Evolutionary conservation across 2,888 invertebrate species (phyloP).

Genomic region (Plebejus anna): DNA sequence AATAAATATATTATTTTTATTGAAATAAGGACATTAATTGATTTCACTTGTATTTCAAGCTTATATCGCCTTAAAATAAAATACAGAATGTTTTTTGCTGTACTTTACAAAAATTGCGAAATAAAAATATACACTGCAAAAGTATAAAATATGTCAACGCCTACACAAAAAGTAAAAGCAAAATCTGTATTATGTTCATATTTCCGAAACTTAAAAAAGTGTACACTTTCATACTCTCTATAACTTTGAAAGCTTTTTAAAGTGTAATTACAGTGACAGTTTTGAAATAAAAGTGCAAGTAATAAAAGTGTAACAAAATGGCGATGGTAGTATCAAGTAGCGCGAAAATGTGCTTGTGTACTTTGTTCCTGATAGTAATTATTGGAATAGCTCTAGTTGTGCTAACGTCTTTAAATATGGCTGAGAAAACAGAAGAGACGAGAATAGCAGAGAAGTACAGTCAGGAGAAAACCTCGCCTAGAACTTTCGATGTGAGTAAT

Average conservation of each 20-base stretch:
- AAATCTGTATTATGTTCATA: neutral
- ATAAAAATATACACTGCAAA: neutral
- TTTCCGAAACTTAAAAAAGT: neutral
- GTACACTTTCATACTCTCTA: neutral
- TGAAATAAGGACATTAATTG: no score
- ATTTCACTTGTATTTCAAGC: no score
- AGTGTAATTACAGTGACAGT: neutral
- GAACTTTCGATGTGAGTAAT: conserved; percentile 51
- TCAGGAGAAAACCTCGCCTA: conserved; percentile 48
- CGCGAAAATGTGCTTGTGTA: conserved; percentile 60
- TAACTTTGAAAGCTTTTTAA: neutral
- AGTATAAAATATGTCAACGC: neutral
- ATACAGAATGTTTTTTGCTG: no score
- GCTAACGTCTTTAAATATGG: conserved; percentile 51
- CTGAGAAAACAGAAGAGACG: conserved; percentile 46
- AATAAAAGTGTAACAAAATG: conserved; percentile 50
- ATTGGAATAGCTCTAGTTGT: conserved; percentile 60
- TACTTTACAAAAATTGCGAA: neutral
- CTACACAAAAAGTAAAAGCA: neutral
- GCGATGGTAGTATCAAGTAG: conserved; percentile 67
- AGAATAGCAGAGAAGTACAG: conserved; percentile 61
- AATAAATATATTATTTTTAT: no score
- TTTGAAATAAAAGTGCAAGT: neutral
- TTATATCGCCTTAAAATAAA: no score
- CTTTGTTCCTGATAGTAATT: conserved; percentile 52